A percentile compares a stretch with the other conserved stretches of the same genome.
phyloP scores from a whole-genome alignment of 2,797 vertebrate species.

The Danio kyathit region DNA sequence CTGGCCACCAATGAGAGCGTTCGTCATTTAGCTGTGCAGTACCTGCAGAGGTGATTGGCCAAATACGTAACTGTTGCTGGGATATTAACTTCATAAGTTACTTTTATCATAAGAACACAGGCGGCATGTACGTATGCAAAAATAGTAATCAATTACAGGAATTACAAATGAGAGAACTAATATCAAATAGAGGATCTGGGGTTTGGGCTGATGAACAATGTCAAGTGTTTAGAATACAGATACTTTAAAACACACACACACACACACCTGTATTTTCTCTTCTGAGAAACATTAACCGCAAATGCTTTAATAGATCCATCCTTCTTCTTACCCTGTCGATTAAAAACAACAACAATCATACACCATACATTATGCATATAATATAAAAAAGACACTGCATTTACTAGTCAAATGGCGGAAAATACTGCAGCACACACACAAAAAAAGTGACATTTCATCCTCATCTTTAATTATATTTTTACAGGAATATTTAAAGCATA shows the following conservation, averaged over 20 bases:
- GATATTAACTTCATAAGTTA: conserved; percentile 53
- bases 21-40: conserved; percentile 73
- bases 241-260: conserved; percentile 5
- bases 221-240: background rate
- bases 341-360: background rate
- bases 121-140: background rate
- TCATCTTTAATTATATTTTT: background rate
- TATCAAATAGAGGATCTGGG: background rate
- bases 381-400: background rate
- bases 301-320: conserved; percentile 90
- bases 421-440: background rate
- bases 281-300: conserved; percentile 92
- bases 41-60: conserved; percentile 83
- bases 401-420: background rate
- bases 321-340: conserved; percentile 88
- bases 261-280: conserved; percentile 94
- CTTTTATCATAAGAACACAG: conserved; percentile 33
- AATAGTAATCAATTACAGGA: background rate
- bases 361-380: background rate
- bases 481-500: background rate
- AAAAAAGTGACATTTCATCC: background rate
- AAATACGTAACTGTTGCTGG: conserved; percentile 64
- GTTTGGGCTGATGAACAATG: background rate
- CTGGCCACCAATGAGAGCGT: conserved; percentile 78
- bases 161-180: background rate